phyloP scores from a whole-genome alignment of 2,888 invertebrate species.

The Nymphalis c-album region DNA sequence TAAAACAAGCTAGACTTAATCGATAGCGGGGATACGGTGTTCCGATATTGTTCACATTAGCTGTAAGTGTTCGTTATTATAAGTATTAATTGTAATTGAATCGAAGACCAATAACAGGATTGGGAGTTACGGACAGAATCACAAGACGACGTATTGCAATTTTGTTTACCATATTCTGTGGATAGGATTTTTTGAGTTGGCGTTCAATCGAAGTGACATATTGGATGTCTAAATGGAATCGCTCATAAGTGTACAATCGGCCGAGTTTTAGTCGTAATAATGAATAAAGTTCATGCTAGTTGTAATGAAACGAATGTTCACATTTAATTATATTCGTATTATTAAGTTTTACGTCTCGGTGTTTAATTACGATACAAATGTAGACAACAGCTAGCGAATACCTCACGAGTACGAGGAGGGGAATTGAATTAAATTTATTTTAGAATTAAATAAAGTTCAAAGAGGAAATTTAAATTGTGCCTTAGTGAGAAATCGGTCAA shows the following conservation, averaged over 20 bases:
- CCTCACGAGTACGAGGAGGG: conserved; percentile 47
- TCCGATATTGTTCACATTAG: conserved; percentile 28
- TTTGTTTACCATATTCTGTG: conserved; percentile 22
- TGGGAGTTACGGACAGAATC: neutral
- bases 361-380: conserved; percentile 37
- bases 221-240: conserved; percentile 10
- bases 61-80: conserved; percentile 23
- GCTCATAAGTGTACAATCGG: conserved; percentile 16
- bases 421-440: conserved; percentile 72
- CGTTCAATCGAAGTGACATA: neutral
- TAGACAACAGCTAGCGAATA: conserved; percentile 42
- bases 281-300: conserved; percentile 29
- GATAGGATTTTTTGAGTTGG: neutral
- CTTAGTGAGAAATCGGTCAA: conserved; percentile 74
- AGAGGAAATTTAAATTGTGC: conserved; percentile 78
- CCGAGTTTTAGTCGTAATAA: conserved; percentile 32
- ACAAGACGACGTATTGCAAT: neutral
- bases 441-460: conserved; percentile 77
- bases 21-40: conserved; percentile 8
- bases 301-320: conserved; percentile 35
- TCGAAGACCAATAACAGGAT: conserved; percentile 13
- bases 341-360: conserved; percentile 36
- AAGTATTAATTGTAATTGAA: conserved; percentile 16
- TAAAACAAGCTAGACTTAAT: conserved; percentile 5
- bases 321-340: conserved; percentile 32